Conservation (phyloP, 2,888 invertebrate species). For the Cyaniris semiargus region DNA sequence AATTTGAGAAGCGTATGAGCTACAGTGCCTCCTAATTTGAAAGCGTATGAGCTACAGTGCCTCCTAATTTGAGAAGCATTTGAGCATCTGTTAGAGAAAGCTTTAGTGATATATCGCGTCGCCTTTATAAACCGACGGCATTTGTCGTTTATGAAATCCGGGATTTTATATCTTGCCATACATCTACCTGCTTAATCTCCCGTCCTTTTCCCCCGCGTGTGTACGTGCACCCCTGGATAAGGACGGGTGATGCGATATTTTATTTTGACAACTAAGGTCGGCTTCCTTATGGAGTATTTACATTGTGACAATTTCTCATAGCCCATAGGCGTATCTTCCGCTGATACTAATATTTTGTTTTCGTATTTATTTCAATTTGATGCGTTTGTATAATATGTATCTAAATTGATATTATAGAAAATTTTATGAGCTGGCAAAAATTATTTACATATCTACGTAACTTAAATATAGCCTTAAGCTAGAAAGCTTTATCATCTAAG, state of each 20-base stretch:
- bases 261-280: slow-evolving; percentile 30
- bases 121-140: slow-evolving; percentile 39
- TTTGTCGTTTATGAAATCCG: slow-evolving; percentile 46
- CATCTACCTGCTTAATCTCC: slow-evolving; percentile 40
- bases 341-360: neutral
- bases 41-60: neutral
- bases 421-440: too few species aligned
- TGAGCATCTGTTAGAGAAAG: neutral
- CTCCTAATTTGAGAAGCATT: neutral
- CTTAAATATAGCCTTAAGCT: too few species aligned
- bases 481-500: too few species aligned
- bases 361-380: slow-evolving; percentile 3
- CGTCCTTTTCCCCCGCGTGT: neutral
- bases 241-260: slow-evolving; percentile 21
- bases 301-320: slow-evolving; percentile 27
- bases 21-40: too few species aligned
- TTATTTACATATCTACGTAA: too few species aligned
- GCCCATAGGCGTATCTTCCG: neutral
- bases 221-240: neutral
- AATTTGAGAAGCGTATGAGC: neutral
- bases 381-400: neutral
- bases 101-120: slow-evolving; percentile 39
- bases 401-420: too few species aligned
- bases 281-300: slow-evolving; percentile 28
- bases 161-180: slow-evolving; percentile 48